Base-by-base conservation (phyloP, 2,888 invertebrate genomes). In the Erebia aethiops region DNA sequence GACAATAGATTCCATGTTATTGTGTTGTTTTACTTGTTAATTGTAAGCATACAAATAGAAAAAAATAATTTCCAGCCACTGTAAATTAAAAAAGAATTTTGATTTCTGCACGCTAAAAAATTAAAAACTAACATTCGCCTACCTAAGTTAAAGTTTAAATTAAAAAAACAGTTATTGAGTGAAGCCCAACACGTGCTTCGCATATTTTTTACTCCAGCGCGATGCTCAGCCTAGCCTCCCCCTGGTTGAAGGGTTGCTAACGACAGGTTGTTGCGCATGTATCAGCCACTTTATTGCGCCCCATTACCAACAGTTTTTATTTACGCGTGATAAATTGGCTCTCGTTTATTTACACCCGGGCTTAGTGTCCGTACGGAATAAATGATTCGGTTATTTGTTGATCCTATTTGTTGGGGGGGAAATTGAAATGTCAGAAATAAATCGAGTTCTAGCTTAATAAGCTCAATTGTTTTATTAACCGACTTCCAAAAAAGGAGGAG, bases 191-290 rank as follows among this genome's bases (percentile, higher is more conserved):
- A 21, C 26, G 51, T 26, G 51, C 49, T 21, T 51, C 26, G 26
- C 14, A 14, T 51, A 51, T 63, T 51, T 62, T 66, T 66, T 67
- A 21, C 51, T 67, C 26, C 57, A 54, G 58, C 21, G 46, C 65
- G 21, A 67, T 14, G 58, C 54, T 58, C n/a, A 35, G 35, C 35
- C 35, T 21, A 67, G 58, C 41, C 67, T 58, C 67, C 67, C 67
- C 41, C 56, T 26, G 18, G 54, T 35, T 62, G 66, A 67, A 70
- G 75, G 72, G 74, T 71, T 70, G 71, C 67, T 67, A 72, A 71
- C 67, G 72, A 70, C 73, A 77, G 77, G 76, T 76, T 74, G 69
- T 72, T 61, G 64, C 71, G 66, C 71, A 54, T 60, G 64, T 66
- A 69, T 72, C 68, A 72, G 66, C 52, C 72, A 71, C 72, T 64